phyloP scores from a whole-genome alignment of 2,113 vertebrate species.

The Papio anubis region DNA sequence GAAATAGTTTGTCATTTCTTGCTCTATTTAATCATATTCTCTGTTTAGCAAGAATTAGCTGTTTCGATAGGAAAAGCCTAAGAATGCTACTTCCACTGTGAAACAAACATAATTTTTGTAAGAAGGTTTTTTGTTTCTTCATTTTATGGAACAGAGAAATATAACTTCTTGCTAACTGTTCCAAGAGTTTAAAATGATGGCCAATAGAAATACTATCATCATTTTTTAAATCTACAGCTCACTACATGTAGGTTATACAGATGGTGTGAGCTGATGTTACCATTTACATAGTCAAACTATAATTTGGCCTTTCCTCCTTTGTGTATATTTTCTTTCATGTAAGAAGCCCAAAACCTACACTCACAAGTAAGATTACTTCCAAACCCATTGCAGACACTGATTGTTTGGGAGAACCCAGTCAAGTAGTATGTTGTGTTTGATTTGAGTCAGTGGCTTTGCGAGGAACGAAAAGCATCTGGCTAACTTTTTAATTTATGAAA shows the following conservation, averaged over 20 bases:
- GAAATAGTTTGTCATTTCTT: neutral
- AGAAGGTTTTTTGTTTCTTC: neutral
- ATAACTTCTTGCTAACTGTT: neutral
- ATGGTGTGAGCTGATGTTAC: neutral
- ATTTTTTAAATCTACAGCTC: neutral
- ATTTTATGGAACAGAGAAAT: neutral
- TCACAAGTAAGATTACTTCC: neutral
- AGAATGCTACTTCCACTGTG: neutral
- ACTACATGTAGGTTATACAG: neutral
- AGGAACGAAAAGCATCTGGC: neutral
- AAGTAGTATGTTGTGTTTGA: neutral
- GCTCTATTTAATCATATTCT: neutral
- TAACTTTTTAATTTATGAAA: neutral
- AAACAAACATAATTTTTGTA: neutral
- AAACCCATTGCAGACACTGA: neutral
- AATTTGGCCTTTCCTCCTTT: neutral
- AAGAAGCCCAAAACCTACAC: neutral
- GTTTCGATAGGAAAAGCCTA: neutral
- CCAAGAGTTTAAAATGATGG: neutral
- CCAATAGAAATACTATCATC: neutral
- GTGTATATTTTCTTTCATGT: neutral
- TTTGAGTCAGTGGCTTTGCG: neutral
- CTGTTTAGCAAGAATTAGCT: neutral
- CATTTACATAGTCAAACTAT: neutral
- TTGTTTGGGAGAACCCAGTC: neutral